These are phyloP conservation scores for Lutjanus campechanus DNA, from an alignment of 2,797 vertebrate genomes.

Conservation along the genomic window DNA sequence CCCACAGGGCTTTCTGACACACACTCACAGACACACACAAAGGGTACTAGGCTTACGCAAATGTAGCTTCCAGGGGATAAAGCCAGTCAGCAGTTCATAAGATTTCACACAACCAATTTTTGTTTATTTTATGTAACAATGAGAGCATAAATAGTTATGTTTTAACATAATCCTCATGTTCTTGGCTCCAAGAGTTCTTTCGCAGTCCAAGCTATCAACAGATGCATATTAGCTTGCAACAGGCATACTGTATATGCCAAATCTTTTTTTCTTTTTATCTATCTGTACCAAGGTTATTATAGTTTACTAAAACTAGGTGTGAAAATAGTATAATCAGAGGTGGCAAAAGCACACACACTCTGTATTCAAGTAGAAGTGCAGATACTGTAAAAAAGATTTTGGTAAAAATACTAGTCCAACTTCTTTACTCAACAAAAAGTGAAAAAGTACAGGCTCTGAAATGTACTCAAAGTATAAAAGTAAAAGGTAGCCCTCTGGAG, in stretches of 20 bases:
- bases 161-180: conserved; percentile 35
- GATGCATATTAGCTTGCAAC: conserved; percentile 22
- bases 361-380: too few species aligned
- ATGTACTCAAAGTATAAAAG: too few species aligned
- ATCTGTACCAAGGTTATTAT: not conserved
- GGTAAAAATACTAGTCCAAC: too few species aligned
- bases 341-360: too few species aligned
- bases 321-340: too few species aligned
- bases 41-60: conserved; percentile 22
- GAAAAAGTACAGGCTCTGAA: too few species aligned
- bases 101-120: conserved; percentile 44
- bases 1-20: conserved; percentile 44
- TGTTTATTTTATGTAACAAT: conserved; percentile 47
- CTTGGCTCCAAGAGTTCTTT: conserved; percentile 10
- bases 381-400: too few species aligned
- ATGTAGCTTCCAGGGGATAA: conserved; percentile 37
- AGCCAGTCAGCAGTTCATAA: conserved; percentile 42
- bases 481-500: too few species aligned
- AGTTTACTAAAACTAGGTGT: too few species aligned
- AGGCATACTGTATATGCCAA: not conserved
- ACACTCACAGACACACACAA: conserved; percentile 1
- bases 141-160: conserved; percentile 16
- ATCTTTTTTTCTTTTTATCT: not conserved
- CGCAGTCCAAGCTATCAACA: conserved; percentile 22
- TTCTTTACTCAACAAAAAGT: too few species aligned